Evolutionary conservation across 2,113 vertebrate genomes (phyloP).

Genomic region (Anas platyrhynchos): DNA sequence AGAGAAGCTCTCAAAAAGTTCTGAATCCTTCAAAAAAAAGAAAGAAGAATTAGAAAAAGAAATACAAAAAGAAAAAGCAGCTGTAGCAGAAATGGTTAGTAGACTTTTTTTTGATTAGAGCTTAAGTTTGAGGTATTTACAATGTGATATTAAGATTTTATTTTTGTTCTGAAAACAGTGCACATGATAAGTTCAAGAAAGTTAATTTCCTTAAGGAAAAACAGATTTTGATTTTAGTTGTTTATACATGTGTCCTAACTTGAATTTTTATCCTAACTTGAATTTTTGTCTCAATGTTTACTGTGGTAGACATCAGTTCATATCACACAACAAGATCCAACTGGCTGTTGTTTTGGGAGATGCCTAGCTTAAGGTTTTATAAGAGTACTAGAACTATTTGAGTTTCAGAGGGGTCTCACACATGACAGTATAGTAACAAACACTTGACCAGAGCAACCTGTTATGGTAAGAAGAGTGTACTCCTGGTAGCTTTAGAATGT

Average conservation of each 20-base stretch:
- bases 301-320: background rate
- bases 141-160: background rate
- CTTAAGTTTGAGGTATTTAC: background rate
- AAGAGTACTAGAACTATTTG: background rate
- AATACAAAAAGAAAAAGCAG: conserved; percentile 82
- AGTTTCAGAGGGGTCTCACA: background rate
- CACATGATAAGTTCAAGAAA: background rate
- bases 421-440: background rate
- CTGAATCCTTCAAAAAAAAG: conserved; percentile 83
- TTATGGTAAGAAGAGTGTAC: background rate
- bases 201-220: background rate
- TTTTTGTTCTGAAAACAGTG: background rate
- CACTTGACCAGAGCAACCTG: background rate
- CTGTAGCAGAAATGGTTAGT: conserved; percentile 87
- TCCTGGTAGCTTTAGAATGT: background rate
- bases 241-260: background rate
- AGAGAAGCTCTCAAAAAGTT: conserved; percentile 81
- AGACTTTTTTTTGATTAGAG: background rate
- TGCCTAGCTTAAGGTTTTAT: background rate
- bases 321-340: background rate
- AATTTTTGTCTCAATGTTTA: background rate
- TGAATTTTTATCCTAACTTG: background rate
- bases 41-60: conserved; percentile 87
- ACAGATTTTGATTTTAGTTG: background rate
- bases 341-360: background rate